Conservation (phyloP, 2,888 invertebrate genomes). For the Hirtodrosophila alboralis region DNA sequence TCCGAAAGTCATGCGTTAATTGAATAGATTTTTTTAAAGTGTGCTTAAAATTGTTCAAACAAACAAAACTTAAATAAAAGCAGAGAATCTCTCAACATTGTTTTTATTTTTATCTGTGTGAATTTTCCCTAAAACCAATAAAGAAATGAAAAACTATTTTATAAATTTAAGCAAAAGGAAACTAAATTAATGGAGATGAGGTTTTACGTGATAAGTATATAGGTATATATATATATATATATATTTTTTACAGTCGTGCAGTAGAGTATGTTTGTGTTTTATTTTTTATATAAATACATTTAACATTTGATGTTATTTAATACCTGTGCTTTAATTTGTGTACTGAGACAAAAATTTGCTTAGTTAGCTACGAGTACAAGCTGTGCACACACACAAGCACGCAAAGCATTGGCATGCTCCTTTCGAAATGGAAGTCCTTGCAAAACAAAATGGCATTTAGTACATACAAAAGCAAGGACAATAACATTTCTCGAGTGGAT, state of each 20-base stretch:
- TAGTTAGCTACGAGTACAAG: constrained; percentile 26
- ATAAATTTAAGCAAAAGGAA: background rate
- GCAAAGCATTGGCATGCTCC: constrained; percentile 44
- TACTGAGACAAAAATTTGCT: constrained; percentile 35
- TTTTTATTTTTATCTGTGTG: too few species aligned
- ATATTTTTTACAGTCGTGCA: constrained; percentile 48
- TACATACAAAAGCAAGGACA: constrained; percentile 36
- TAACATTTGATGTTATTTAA: constrained; percentile 16
- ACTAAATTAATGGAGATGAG: constrained; percentile 33
- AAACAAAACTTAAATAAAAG: constrained; percentile 2
- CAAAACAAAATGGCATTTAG: constrained; percentile 12
- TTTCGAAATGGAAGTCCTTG: constrained; percentile 7
- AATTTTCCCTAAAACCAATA: constrained; percentile 4
- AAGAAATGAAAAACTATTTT: constrained; percentile 19
- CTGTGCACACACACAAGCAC: constrained; percentile 27
- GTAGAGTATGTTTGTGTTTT: constrained; percentile 7
- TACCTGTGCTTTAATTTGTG: constrained; percentile 29
- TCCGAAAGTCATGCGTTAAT: constrained; percentile 30
- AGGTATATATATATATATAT: background rate
- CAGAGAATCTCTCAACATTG: too few species aligned
- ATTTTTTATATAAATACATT: constrained; percentile 7
- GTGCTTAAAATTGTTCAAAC: constrained; percentile 9
- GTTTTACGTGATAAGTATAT: constrained; percentile 16
- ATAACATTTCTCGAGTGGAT: constrained; percentile 12
- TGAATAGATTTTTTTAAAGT: constrained; percentile 7